Evolutionary conservation across 2,888 invertebrate genomes (phyloP).

Genomic region (Drosophila colorata): DNA sequence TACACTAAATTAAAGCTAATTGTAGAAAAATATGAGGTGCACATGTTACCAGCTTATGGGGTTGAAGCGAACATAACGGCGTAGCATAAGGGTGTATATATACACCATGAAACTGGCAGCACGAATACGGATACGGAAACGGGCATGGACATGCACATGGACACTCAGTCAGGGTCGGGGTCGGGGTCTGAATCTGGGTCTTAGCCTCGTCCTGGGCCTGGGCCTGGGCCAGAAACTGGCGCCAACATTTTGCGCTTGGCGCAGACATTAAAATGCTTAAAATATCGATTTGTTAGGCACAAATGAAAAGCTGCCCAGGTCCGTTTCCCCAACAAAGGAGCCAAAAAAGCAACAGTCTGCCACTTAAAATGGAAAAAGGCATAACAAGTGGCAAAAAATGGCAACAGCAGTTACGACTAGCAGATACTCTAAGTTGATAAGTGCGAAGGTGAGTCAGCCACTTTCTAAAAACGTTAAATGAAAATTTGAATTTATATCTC

Average conservation of each 20-base stretch:
- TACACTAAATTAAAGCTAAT: conserved; percentile 76
- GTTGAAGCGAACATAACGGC: conserved; percentile 42
- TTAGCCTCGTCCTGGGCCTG: neutral
- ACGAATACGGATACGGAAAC: conserved; percentile 47
- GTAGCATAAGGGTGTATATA: conserved; percentile 27
- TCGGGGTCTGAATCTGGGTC: neutral
- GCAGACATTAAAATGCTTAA: conserved; percentile 80
- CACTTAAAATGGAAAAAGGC: conserved; percentile 67
- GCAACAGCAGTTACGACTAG: neutral
- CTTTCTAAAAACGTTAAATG: neutral
- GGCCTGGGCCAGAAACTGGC: conserved; percentile 50
- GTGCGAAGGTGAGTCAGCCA: no score
- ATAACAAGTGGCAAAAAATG: conserved; percentile 26
- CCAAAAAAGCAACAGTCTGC: conserved; percentile 76
- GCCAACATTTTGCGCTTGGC: conserved; percentile 78
- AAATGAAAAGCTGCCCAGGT: conserved; percentile 60
- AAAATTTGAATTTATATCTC: no score
- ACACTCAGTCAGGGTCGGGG: conserved; percentile 49
- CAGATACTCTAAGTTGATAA: conserved; percentile 13
- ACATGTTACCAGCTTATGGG: conserved; percentile 57
- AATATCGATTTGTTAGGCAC: conserved; percentile 73
- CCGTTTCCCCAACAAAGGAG: conserved; percentile 40
- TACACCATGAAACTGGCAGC: conserved; percentile 26
- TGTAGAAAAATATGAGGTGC: conserved; percentile 77
- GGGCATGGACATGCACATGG: conserved; percentile 56